Evolutionary conservation across 1,140 invertebrate species (phyloP), one percentile per base, ranked within the genome.

Genomic region (Laupala kohalensis): DNA sequence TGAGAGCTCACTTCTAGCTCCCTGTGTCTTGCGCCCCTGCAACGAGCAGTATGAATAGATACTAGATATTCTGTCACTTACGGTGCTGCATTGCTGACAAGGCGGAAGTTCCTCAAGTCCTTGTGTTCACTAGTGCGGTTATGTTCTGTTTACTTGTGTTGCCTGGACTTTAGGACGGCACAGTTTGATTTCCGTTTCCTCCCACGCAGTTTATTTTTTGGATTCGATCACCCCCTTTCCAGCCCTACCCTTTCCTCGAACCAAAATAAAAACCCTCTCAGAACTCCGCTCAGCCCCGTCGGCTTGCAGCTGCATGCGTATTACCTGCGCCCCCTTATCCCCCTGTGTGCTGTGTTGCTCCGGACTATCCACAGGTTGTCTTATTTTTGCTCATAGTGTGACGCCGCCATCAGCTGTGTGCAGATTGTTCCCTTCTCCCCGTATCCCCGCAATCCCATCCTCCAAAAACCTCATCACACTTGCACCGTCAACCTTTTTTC

Each of bases 91-190:
- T 53, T 63, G 69, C 69, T 70, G 69, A 64, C 69, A 70, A 6
- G 37, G 6, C 37, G 69, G 69, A 70, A 70, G 69, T 70, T 70
- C 69, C 69, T 70, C 53, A 6, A 24, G 19, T 24, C 26, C 29
- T 15, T 30, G 19, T 29, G 24, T 62, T 70, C 37, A 53, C 27
- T 70, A 70, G 53, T 70, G 53, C 69, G 69, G 53, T 63, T 70
- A 70, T 70, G 69, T 62, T 70, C 24, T 63, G 26, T 70, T 70
- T 15, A 64, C 23, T 64, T 70, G 69, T 64, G 37, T 70, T 70
- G 69, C 69, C 69, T 70, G 69, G 69, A 70, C 53, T 68, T 53
- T 70, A 70, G 69, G 69, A 70, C 69, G 53, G 69, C 69, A 70
- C 69, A 30, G 23, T 69, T 37, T 63, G 69, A n/a, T 69, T 70